These are phyloP conservation scores for Pteronura brasiliensis DNA, from an alignment of 2,113 vertebrate genomes.

Conservation along the genomic window DNA sequence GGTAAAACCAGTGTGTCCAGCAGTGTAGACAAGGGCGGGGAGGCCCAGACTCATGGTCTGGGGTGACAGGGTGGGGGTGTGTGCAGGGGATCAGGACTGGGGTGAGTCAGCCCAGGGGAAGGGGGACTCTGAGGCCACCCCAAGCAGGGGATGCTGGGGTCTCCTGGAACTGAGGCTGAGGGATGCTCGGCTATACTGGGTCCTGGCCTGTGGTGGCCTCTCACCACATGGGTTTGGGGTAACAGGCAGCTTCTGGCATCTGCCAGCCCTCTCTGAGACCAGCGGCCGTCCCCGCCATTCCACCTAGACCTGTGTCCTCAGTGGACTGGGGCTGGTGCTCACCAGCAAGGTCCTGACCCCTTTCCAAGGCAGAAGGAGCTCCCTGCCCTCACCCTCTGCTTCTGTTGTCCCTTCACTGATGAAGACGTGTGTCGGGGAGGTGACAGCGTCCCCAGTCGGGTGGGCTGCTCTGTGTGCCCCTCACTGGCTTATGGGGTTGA, in stretches of 20 bases:
- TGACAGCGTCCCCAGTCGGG: background rate
- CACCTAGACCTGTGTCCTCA: fast-evolving
- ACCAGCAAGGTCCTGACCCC: background rate
- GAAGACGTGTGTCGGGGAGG: background rate
- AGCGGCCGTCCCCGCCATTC: fast-evolving
- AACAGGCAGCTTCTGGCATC: background rate
- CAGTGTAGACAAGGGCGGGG: background rate
- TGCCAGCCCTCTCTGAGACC: background rate
- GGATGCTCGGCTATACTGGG: background rate
- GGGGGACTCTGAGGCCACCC: background rate
- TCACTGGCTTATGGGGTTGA: background rate
- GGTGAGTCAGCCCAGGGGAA: background rate
- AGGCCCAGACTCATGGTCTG: fast-evolving
- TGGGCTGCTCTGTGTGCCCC: fast-evolving
- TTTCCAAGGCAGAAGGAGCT: background rate
- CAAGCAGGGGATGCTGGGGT: background rate
- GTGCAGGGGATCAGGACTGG: background rate
- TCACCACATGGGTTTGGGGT: background rate
- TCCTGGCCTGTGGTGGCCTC: background rate
- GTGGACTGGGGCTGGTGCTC: background rate
- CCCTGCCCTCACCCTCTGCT: too few relatives aligned
- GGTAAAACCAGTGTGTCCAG: background rate
- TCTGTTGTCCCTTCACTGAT: background rate
- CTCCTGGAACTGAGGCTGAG: background rate
- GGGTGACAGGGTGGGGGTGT: background rate